A percentile compares a stretch with the other conserved stretches of the same genome.
Conservation (phyloP, 2,888 invertebrate species). For the Caenorhabditis wallacei region DNA sequence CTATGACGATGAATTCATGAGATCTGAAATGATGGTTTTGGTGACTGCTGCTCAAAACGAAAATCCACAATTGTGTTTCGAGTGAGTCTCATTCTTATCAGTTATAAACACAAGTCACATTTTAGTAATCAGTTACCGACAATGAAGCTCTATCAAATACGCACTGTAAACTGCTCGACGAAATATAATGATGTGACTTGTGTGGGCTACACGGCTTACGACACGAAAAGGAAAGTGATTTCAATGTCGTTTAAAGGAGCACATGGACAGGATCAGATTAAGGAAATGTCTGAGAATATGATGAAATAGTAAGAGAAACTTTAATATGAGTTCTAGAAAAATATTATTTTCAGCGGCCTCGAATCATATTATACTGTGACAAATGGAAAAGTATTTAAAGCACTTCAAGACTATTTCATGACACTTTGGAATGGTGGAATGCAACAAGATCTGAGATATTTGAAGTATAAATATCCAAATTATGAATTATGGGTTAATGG, state of each 20-base stretch:
- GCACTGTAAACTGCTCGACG: constrained; percentile 38
- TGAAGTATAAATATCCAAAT: constrained; percentile 43
- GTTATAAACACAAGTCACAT: constrained; percentile 18
- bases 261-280: constrained; percentile 50
- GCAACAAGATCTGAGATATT: constrained; percentile 23
- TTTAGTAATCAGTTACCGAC: constrained; percentile 54
- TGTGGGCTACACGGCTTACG: constrained; percentile 48
- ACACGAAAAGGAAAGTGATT: constrained; percentile 37
- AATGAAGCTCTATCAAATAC: constrained; percentile 34
- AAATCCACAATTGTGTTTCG: constrained; percentile 57
- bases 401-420: constrained; percentile 45
- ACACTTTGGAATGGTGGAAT: constrained; percentile 55
- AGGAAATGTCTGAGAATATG: background rate
- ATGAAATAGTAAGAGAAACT: constrained; percentile 32
- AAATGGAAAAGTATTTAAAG: constrained; percentile 45
- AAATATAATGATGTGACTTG: constrained; percentile 49
- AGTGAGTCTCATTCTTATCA: constrained; percentile 21
- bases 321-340: background rate
- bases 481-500: constrained; percentile 55
- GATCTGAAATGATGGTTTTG: constrained; percentile 37
- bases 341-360: constrained; percentile 34
- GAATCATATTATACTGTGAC: constrained; percentile 28
- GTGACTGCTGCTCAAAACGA: constrained; percentile 48
- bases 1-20: constrained; percentile 53
- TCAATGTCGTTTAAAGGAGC: constrained; percentile 50